A percentile compares a stretch with the other conserved stretches of the same genome.
These are phyloP conservation scores for Leptoteleia sp. DNA, from an alignment of 1,140 invertebrate species.

Conservation along the genomic window DNA sequence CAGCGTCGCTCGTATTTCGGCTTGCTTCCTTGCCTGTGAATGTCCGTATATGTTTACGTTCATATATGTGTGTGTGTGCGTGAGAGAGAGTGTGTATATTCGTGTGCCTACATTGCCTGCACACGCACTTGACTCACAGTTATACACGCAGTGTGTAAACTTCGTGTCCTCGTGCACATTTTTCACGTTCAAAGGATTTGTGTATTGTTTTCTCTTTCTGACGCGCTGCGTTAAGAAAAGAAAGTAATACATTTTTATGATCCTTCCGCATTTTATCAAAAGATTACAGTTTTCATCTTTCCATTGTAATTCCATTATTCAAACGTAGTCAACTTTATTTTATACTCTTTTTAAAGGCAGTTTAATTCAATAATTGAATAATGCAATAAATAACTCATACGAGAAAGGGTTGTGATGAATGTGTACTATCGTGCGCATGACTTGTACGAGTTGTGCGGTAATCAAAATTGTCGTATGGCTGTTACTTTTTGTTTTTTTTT, in stretches of 20 bases:
- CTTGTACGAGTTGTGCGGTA: constrained; percentile 6
- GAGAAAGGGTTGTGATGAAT: neutral
- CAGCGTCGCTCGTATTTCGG: constrained; percentile 40
- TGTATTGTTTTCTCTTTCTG: neutral
- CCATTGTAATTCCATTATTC: too few relatives aligned
- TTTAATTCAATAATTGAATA: too few relatives aligned
- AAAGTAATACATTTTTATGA: too few relatives aligned
- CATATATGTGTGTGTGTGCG: constrained; percentile 25
- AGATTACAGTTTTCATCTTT: too few relatives aligned
- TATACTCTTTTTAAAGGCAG: too few relatives aligned
- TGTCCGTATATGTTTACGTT: too few relatives aligned
- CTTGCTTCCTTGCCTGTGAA: too few relatives aligned
- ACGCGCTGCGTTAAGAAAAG: neutral
- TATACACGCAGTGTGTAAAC: neutral
- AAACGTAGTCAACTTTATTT: too few relatives aligned
- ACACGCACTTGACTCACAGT: neutral
- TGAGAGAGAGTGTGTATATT: neutral
- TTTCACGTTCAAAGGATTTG: constrained; percentile 2
- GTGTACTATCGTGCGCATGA: neutral
- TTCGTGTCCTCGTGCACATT: neutral
- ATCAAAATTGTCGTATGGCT: constrained; percentile 4
- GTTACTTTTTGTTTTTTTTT: constrained; percentile 7
- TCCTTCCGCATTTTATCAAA: too few relatives aligned
- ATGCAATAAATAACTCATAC: too few relatives aligned
- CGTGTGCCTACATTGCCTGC: constrained; percentile 1